A percentile compares a stretch with the other conserved stretches of the same genome.
Conservation (phyloP, 2,797 vertebrate genomes). For the Enteromius radiatus region DNA sequence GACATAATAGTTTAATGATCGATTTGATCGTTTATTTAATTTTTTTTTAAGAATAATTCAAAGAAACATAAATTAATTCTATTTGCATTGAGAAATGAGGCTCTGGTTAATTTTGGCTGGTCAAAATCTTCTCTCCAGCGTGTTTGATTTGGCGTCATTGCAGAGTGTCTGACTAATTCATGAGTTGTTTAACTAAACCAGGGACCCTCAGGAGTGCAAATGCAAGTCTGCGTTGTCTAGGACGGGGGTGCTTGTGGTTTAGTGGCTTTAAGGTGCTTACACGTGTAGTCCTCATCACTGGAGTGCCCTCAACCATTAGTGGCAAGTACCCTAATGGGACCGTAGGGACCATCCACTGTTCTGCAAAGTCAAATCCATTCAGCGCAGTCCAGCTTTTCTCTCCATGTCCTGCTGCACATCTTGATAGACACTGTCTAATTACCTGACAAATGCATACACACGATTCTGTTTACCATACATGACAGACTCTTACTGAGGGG, state of each 20-base stretch:
- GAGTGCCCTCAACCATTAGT: conserved; percentile 53
- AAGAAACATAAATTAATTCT: neutral
- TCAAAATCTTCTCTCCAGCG: neutral
- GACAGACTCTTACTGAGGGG: conserved; percentile 34
- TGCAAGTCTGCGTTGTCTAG: conserved; percentile 21
- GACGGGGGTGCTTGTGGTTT: conserved; percentile 54
- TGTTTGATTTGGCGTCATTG: neutral
- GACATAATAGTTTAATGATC: neutral
- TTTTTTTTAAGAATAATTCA: neutral
- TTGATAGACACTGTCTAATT: conserved; percentile 18
- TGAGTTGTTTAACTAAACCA: conserved; percentile 29
- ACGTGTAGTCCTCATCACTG: conserved; percentile 50
- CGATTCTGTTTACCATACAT: conserved; percentile 24
- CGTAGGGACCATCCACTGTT: conserved; percentile 48
- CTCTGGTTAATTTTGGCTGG: neutral
- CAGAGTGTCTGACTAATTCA: conserved; percentile 20
- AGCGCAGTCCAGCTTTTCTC: conserved; percentile 45
- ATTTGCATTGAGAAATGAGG: neutral
- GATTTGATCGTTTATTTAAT: neutral
- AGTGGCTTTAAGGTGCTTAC: conserved; percentile 63
- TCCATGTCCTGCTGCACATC: conserved; percentile 45
- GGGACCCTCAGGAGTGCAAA: conserved; percentile 40
- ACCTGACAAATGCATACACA: neutral
- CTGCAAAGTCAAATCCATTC: conserved; percentile 54
- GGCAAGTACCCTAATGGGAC: conserved; percentile 55